These are phyloP conservation scores for Poeciliopsis turneri DNA, from an alignment of 2,797 vertebrate genomes.

Conservation along the genomic window DNA sequence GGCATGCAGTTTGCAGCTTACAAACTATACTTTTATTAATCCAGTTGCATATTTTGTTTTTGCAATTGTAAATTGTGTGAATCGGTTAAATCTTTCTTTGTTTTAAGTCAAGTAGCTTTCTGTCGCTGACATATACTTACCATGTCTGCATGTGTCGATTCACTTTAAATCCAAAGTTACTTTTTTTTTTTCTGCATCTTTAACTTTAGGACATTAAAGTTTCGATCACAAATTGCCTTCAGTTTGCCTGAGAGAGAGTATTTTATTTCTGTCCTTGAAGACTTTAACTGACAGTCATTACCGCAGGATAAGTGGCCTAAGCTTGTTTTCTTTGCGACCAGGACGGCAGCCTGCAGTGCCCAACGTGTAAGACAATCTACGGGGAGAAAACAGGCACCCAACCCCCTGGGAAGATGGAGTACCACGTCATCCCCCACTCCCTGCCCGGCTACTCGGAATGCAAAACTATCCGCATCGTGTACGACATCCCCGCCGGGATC, in stretches of 20 bases:
- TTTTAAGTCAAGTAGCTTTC: neutral
- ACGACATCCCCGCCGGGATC: slow-evolving; percentile 94
- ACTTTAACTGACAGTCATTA: neutral
- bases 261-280: neutral
- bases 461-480: slow-evolving; percentile 95
- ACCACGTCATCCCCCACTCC: slow-evolving; percentile 94
- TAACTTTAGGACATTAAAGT: neutral
- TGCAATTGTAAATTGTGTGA: neutral
- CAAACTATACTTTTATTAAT: neutral
- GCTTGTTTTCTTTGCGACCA: slow-evolving; percentile 53
- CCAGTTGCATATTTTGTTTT: neutral
- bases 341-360: slow-evolving; percentile 96
- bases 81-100: neutral
- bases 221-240: neutral
- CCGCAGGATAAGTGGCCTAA: neutral
- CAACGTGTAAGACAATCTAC: slow-evolving; percentile 95
- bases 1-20: neutral
- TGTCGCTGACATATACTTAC: neutral
- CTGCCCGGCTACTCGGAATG: slow-evolving; percentile 89
- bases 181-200: neutral
- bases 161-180: neutral
- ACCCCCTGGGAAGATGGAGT: slow-evolving; percentile 97
- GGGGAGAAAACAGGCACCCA: slow-evolving; percentile 96
- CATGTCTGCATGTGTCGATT: no score
- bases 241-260: neutral